These are phyloP conservation scores for Hycleus phaleratus DNA, from an alignment of 1,140 invertebrate species.

Conservation along the genomic window DNA sequence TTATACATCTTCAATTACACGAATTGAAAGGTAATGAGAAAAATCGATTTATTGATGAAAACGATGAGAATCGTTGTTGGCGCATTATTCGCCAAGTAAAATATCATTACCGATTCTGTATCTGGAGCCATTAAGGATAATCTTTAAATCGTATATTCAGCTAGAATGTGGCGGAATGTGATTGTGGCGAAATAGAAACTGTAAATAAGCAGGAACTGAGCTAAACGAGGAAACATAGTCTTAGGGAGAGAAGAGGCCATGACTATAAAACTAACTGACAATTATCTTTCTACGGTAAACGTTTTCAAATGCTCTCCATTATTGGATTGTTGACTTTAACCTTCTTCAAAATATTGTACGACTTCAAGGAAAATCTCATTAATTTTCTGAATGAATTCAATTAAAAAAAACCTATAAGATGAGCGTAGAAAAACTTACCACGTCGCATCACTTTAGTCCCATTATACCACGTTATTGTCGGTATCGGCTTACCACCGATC, in stretches of 20 bases:
- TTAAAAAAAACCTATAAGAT: background rate
- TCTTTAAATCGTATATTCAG: constrained; percentile 24
- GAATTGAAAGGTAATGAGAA: too few species aligned
- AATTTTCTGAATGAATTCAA: background rate
- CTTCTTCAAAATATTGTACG: background rate
- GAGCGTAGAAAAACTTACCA: constrained; percentile 49
- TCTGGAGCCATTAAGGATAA: constrained; percentile 23
- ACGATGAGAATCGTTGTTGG: background rate
- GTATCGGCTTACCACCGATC: constrained; percentile 66
- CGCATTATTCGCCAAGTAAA: constrained; percentile 8
- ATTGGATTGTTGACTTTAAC: background rate
- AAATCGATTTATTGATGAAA: too few species aligned
- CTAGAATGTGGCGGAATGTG: constrained; percentile 20
- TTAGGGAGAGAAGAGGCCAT: constrained; percentile 8
- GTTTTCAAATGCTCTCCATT: background rate
- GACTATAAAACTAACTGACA: constrained; percentile 27
- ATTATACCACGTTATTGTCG: constrained; percentile 68
- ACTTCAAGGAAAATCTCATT: too few species aligned
- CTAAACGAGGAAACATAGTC: constrained; percentile 5
- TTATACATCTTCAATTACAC: too few species aligned
- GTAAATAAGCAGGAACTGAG: constrained; percentile 21
- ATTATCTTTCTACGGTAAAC: constrained; percentile 21
- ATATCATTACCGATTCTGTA: constrained; percentile 23
- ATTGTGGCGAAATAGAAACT: constrained; percentile 23
- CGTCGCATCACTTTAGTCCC: constrained; percentile 51